Base-by-base conservation (phyloP, 1,140 invertebrate genomes). In the Penaeus indicus region DNA sequence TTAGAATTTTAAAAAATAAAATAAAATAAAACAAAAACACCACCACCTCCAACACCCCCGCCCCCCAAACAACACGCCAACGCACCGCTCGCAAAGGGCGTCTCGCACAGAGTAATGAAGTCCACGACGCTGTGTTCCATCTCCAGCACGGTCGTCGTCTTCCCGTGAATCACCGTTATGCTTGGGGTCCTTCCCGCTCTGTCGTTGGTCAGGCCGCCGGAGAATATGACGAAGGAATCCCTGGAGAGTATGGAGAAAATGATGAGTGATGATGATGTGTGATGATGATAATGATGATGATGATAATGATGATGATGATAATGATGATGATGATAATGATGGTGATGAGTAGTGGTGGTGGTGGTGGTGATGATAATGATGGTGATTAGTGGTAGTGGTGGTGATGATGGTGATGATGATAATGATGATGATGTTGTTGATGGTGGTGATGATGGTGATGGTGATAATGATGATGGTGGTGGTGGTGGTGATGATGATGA, bases 41-140 rank as follows among this genome's bases (percentile, higher is more conserved):
- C 10, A 38, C 42, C 42, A 80, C 10, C 18, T 7, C 60, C 78
- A 61, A 11, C 54, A 54, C 11, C 11, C 54, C 78, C 21, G 3
- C 13, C 11, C 13, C 61, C 16, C 25, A 77, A 61, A 21, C 25
- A 63, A 1, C 21, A 38, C 79, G 64, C 82, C 83, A 90, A 94
- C 94, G 94, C 93, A 98, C 97, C 97, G 92, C 96, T 97, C 84
- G 95, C 94, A 95, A 96, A 99, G 42, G 97, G 97, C 91, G 96
- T 98, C 93, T 99, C 97, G 94, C 97, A 98, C 32, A 99, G 94
- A 54, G 97, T 97, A 91, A 99, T 96, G 94, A 99, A 99, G 94
- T 99, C 98, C 80, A 99, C 95, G 80, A 99, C 98, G 92, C 96
- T 97, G 93, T 99, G 97, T 92, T 99, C 99, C 99, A 99, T 99